Evolutionary conservation across 2,113 vertebrate genomes (phyloP), one percentile per base, ranked within the genome.

Genomic region (Chaetodon trifascialis): DNA sequence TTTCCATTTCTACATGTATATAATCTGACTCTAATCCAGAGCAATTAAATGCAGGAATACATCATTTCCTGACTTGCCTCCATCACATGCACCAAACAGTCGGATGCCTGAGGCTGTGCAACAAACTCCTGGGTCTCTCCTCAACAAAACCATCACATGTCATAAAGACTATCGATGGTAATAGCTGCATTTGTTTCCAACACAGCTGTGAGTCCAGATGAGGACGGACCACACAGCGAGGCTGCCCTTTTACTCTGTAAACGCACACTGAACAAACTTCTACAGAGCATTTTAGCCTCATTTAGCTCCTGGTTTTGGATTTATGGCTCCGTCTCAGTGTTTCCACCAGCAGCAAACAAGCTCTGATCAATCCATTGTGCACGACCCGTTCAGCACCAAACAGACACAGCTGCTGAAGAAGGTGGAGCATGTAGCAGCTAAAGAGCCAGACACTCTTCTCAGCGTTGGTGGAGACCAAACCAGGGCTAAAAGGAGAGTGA

Each of bases 211-310:
- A 71, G 83, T 51, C 83, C 66, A 68, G 71, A 66, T 38, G 74
- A 76, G 71, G 69, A n/a, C 47, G 54, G 87, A 86, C 81, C 87
- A 76, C 88, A 86, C 79, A 86, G 75, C 9, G 19, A 65, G 62
- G 23, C 44, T 1, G 9, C 72, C 1, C 49, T 11, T 2, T 9
- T 16, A 5, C 46, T 52, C 55, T 21, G 21, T 15, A 21, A 40
- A 44, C 47, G 11, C 16, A 38, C 49, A 1, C 5, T 5, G 5
- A 25, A 17, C 21, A 21, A 21, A 51, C 46, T 47, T 34, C 58
- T n/a, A 4, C 65, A 2, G 4, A 14, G 46, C 16, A 1, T 46
- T 75, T 30, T 23, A 46, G n/a, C 47, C 40, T 38, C 58, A 34
- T 65, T 44, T 4, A 51, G 54, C 71, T 59, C 30, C 6, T 21